These are phyloP conservation scores for Beris morrisii DNA, from an alignment of 2,888 invertebrate species.

Conservation along the genomic window DNA sequence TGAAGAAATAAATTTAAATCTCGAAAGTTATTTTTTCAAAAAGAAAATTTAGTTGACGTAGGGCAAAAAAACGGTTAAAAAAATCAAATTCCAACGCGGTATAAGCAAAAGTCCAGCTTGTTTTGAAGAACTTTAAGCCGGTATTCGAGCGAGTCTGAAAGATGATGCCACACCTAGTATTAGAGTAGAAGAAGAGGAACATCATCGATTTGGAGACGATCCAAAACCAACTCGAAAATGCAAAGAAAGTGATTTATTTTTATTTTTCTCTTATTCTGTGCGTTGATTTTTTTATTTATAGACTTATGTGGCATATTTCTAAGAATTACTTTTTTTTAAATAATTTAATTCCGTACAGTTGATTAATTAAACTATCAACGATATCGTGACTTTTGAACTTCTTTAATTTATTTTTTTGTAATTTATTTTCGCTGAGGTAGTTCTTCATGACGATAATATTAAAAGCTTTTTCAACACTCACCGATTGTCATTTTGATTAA, in stretches of 20 bases:
- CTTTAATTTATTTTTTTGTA: too few species aligned
- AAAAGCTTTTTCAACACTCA: slow-evolving; percentile 8
- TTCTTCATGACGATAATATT: too few species aligned
- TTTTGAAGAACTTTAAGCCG: neutral
- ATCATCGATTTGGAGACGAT: slow-evolving; percentile 6
- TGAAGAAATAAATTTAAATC: too few species aligned
- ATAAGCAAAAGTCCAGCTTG: neutral
- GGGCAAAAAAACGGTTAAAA: too few species aligned
- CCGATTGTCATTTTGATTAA: slow-evolving; percentile 25
- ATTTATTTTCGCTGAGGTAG: too few species aligned
- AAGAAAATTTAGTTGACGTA: too few species aligned
- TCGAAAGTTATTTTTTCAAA: too few species aligned
- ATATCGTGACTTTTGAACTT: too few species aligned
- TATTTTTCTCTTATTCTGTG: neutral
- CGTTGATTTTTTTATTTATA: slow-evolving; percentile 10
- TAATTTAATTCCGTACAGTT: too few species aligned
- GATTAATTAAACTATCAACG: too few species aligned
- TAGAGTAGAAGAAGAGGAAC: slow-evolving; percentile 3
- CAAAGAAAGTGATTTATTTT: slow-evolving; percentile 29
- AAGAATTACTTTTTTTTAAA: too few species aligned
- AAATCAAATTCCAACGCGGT: too few species aligned
- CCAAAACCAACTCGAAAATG: slow-evolving; percentile 5
- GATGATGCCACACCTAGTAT: slow-evolving; percentile 28
- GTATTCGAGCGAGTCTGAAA: neutral
- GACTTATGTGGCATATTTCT: neutral